phyloP scores from a whole-genome alignment of 2,888 invertebrate genomes.

The Leucozona laternaria region DNA sequence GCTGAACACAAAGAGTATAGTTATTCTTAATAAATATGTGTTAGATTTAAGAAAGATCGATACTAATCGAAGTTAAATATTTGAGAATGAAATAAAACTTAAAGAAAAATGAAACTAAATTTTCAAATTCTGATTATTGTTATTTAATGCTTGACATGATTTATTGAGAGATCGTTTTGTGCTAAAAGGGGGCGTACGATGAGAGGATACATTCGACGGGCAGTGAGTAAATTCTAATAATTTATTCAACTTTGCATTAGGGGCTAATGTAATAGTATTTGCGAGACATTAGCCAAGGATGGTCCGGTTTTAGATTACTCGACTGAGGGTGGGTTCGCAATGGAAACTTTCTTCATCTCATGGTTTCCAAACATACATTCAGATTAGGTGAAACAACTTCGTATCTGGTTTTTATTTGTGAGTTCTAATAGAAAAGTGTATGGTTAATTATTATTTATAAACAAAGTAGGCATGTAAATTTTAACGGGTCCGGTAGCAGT shows the following conservation, averaged over 20 bases:
- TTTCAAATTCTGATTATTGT: not conserved
- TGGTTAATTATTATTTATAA: too few relatives aligned
- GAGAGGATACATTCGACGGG: too few relatives aligned
- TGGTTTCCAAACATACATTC: not conserved
- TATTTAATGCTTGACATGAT: not conserved
- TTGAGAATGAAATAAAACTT: too few relatives aligned
- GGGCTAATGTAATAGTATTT: not conserved
- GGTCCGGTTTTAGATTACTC: not conserved
- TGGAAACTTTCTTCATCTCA: not conserved
- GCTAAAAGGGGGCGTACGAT: not conserved
- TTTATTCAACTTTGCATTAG: not conserved
- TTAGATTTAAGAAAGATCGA: too few relatives aligned
- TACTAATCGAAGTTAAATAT: too few relatives aligned
- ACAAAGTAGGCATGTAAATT: too few relatives aligned
- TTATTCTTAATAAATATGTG: too few relatives aligned
- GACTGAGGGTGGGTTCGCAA: not conserved
- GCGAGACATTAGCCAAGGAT: conserved; percentile 4
- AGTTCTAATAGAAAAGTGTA: too few relatives aligned
- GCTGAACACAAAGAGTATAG: not conserved
- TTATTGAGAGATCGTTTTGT: not conserved
- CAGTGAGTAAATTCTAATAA: too few relatives aligned
- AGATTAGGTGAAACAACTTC: not conserved
- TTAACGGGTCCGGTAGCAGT: too few relatives aligned
- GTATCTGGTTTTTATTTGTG: too few relatives aligned
- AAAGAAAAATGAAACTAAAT: too few relatives aligned